Evolutionary conservation across 2,797 vertebrate genomes (phyloP), one percentile per base, ranked within the genome.

Genomic region (Champsocephalus esox): DNA sequence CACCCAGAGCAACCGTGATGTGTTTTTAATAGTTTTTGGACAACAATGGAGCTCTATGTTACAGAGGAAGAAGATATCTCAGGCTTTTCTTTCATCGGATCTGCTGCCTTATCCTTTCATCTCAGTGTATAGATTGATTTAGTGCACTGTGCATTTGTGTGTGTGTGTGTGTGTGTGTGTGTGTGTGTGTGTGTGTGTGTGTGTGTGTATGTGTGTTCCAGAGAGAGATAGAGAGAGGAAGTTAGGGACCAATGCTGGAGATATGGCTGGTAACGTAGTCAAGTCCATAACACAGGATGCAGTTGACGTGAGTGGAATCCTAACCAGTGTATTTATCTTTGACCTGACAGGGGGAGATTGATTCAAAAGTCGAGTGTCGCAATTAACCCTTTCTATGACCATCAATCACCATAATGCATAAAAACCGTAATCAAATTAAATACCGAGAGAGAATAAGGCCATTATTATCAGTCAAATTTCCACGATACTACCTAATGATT

Each of bases 341-440:
- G 72, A 75, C 70, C 12, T 85, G 80, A 83, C 66, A 62, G 60
- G 41, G 6, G 45, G 63, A 73, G 86, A 86, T 81, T 84, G 82
- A 83, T 85, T 83, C 68, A 71, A 64, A 82, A 86, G 80, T 76
- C 80, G 84, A 89, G 87, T 86, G 81, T 87, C 16, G 67, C 79
- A 88, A 90, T 91, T 90, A 87, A 91, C 88, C 88, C 84, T 75
- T 84, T 75, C 63, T 64, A 38, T 51, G 55, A 63, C 77, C 82
- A 88, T 92, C 88, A 83, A 81, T 92, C 87, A 89, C 14, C 32
- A 58, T 70, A 70, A 83, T 75, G 60, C 73, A 89, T 73, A 66
- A 77, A 81, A 84, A 74, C 68, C 64, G 38, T 88, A 90, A 92
- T 90, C 73, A 7, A 52, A 88, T 92, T 88, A 82, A 88, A 87